phyloP scores from a whole-genome alignment of 1,140 invertebrate genomes.

The Drosophila novamexicana region DNA sequence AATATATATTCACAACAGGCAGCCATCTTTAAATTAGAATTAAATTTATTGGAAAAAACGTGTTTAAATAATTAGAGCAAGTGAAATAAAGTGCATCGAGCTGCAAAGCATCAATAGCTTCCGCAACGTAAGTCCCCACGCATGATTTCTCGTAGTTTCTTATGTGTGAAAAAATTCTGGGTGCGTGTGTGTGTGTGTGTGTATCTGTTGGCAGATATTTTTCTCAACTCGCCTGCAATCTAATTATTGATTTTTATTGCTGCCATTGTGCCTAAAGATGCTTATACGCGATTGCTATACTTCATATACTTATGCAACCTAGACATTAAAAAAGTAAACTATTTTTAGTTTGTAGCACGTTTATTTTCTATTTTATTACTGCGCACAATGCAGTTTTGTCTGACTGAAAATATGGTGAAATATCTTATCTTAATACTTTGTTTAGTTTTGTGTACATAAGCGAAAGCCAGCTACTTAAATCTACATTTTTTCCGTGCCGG shows the following conservation, averaged over 20 bases:
- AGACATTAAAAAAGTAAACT: conserved; percentile 19
- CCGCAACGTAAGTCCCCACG: conserved; percentile 37
- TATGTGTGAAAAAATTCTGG: conserved; percentile 10
- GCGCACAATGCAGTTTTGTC: background rate
- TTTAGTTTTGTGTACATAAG: background rate
- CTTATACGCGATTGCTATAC: background rate
- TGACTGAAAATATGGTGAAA: background rate
- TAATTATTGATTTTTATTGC: conserved; percentile 64
- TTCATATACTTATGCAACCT: conserved; percentile 25
- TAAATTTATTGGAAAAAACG: conserved; percentile 15
- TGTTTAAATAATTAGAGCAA: conserved; percentile 6
- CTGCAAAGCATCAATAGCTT: background rate
- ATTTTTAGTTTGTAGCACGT: conserved; percentile 1
- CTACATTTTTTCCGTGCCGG: conserved; percentile 45
- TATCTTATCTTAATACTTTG: background rate
- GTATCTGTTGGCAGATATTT: conserved; percentile 58
- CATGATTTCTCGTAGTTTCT: background rate
- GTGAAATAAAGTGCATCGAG: conserved; percentile 4
- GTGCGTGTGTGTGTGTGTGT: conserved; percentile 34
- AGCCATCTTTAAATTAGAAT: conserved; percentile 37
- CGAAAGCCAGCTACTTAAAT: background rate
- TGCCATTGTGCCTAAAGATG: background rate
- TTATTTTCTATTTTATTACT: background rate
- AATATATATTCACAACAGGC: conserved; percentile 44
- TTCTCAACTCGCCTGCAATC: conserved; percentile 43